Conservation (phyloP, 2,888 invertebrate genomes). For the Carcina quercana region DNA sequence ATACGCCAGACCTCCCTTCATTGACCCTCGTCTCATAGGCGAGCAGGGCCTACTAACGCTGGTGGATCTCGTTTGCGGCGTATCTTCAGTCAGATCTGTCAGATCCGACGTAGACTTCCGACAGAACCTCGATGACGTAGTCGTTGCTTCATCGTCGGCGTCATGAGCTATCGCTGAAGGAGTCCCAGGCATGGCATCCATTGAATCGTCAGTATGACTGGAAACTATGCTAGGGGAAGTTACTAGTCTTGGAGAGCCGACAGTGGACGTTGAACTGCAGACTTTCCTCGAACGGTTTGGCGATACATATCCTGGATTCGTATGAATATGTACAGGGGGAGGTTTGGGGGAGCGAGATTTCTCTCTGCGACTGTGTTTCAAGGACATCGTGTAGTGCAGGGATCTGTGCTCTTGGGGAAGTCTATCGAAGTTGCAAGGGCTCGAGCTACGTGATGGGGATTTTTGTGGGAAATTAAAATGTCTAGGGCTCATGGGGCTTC, state of each 20-base stretch:
- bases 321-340: constrained; percentile 74
- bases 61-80: constrained; percentile 75
- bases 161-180: constrained; percentile 54
- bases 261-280: constrained; percentile 62
- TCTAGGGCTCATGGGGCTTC: constrained; percentile 75
- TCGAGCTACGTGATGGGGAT: constrained; percentile 57
- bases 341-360: constrained; percentile 65
- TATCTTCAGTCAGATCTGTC: constrained; percentile 75
- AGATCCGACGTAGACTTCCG: constrained; percentile 87
- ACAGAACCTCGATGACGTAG: constrained; percentile 67
- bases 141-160: constrained; percentile 62
- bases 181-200: constrained; percentile 54
- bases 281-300: constrained; percentile 60
- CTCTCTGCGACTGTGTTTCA: constrained; percentile 56
- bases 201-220: constrained; percentile 64
- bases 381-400: constrained; percentile 56
- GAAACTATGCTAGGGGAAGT: constrained; percentile 67
- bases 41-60: constrained; percentile 77
- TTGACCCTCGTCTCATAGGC: constrained; percentile 79
- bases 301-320: constrained; percentile 76
- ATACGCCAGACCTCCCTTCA: constrained; percentile 83
- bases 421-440: constrained; percentile 53
- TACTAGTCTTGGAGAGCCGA: constrained; percentile 53
- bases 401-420: constrained; percentile 33
- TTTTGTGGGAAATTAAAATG: constrained; percentile 75